These are phyloP conservation scores for Nomada flava DNA, from an alignment of 2,888 invertebrate genomes.

Conservation along the genomic window DNA sequence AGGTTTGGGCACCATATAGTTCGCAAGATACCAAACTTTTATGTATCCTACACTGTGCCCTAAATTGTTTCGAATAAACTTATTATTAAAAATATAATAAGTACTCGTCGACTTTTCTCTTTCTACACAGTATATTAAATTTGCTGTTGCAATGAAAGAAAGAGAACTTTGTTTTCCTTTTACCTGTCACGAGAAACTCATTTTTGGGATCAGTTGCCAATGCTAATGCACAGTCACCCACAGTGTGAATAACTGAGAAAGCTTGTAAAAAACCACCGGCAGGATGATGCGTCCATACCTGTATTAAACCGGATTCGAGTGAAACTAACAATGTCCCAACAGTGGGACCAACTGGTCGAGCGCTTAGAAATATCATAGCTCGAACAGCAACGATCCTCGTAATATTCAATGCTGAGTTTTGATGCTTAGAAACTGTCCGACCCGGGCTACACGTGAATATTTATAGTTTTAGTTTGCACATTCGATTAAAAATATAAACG, in stretches of 20 bases:
- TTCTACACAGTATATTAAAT: background rate
- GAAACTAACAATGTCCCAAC: slow-evolving; percentile 89
- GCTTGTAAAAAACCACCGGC: slow-evolving; percentile 89
- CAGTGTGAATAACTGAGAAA: slow-evolving; percentile 89
- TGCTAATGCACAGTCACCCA: slow-evolving; percentile 88
- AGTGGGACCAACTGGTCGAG: slow-evolving; percentile 85
- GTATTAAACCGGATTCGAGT: slow-evolving; percentile 90
- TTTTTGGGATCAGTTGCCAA: slow-evolving; percentile 90
- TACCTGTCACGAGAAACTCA: slow-evolving; percentile 90
- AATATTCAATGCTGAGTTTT: slow-evolving; percentile 66
- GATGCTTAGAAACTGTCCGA: slow-evolving; percentile 44
- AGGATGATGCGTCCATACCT: slow-evolving; percentile 93
- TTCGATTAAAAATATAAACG: background rate
- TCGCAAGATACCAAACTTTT: slow-evolving; percentile 91
- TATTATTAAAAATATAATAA: background rate
- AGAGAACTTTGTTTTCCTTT: too few relatives aligned
- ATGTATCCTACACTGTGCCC: slow-evolving; percentile 90
- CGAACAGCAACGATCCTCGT: slow-evolving; percentile 87
- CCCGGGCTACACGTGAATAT: slow-evolving; percentile 5
- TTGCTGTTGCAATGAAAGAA: background rate
- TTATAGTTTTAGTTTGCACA: background rate
- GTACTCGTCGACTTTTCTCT: background rate
- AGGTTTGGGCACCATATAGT: slow-evolving; percentile 86
- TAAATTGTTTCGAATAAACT: slow-evolving; percentile 56
- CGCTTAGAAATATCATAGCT: slow-evolving; percentile 88